A percentile compares a stretch with the other conserved stretches of the same genome.
phyloP scores from a whole-genome alignment of 2,888 invertebrate species.

The Anarsia innoxiella region DNA sequence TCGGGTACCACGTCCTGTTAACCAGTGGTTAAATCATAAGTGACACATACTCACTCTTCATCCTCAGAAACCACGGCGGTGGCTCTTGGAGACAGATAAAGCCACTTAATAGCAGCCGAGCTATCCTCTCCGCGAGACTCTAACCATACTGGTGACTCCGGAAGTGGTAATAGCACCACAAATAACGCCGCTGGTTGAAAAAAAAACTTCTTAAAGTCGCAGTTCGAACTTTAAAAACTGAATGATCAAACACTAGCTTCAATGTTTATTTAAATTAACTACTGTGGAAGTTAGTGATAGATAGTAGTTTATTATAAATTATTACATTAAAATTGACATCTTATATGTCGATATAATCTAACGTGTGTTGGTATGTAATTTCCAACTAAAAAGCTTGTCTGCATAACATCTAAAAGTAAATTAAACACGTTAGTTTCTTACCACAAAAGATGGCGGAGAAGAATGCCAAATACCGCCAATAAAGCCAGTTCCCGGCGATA shows the following conservation, averaged over 20 bases:
- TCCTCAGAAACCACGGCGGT: slow-evolving; percentile 49
- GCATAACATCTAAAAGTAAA: too few species aligned
- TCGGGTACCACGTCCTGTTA: too few species aligned
- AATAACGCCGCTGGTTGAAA: slow-evolving; percentile 63
- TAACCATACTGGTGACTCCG: slow-evolving; percentile 79
- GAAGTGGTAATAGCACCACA: slow-evolving; percentile 69
- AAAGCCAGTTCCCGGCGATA: slow-evolving; percentile 70
- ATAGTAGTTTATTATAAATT: too few species aligned
- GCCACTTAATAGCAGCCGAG: slow-evolving; percentile 67
- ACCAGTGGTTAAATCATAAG: too few species aligned
- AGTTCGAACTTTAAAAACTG: not conserved
- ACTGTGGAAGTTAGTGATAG: too few species aligned
- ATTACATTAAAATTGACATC: too few species aligned
- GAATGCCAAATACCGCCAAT: slow-evolving; percentile 76
- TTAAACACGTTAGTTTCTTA: too few species aligned
- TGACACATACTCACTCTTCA: slow-evolving; percentile 43
- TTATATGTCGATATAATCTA: too few species aligned
- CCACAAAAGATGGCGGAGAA: slow-evolving; percentile 65
- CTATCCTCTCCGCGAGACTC: slow-evolving; percentile 55
- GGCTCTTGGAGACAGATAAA: slow-evolving; percentile 63
- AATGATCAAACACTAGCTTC: not conserved
- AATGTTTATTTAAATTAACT: too few species aligned
- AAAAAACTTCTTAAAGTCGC: too few species aligned
- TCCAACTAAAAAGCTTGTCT: too few species aligned
- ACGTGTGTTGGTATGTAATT: too few species aligned